Evolutionary conservation across 2,888 invertebrate species (phyloP).

Genomic region (Mantis religiosa): DNA sequence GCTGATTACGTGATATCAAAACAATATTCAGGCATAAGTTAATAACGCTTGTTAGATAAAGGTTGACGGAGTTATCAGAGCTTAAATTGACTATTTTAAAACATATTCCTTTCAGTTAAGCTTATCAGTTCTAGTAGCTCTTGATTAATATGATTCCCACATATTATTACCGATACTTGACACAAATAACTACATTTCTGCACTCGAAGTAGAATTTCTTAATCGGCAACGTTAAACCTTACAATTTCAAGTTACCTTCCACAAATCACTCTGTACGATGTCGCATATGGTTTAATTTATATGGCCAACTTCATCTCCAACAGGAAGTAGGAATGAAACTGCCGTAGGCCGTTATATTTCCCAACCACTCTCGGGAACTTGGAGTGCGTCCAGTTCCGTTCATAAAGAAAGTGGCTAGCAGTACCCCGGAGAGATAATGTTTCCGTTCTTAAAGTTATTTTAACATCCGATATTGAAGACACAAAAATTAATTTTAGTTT

Average conservation of each 20-base stretch:
- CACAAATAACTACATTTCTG: too few species aligned
- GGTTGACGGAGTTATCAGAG: too few species aligned
- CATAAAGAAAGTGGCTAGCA: neutral
- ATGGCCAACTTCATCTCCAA: neutral
- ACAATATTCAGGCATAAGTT: too few species aligned
- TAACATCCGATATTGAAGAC: neutral
- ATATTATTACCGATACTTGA: too few species aligned
- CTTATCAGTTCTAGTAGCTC: too few species aligned
- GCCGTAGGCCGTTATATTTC: neutral
- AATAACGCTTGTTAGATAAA: too few species aligned
- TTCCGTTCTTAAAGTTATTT: neutral
- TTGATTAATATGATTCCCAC: accelerated
- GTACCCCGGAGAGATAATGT: neutral
- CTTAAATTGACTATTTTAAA: too few species aligned
- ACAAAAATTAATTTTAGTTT: neutral
- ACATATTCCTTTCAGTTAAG: too few species aligned
- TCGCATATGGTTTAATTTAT: neutral
- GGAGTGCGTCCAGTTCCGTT: neutral
- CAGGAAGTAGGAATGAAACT: neutral
- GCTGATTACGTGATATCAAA: too few species aligned
- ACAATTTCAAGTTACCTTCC: too few species aligned
- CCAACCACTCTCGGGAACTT: neutral
- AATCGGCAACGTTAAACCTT: neutral
- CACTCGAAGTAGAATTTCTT: accelerated
- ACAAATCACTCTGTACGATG: neutral